Evolutionary conservation across 92 coral and sea anemone genomes (phyloP), one percentile per base, ranked within the genome.

Genomic region (Meandrina meandrites): DNA sequence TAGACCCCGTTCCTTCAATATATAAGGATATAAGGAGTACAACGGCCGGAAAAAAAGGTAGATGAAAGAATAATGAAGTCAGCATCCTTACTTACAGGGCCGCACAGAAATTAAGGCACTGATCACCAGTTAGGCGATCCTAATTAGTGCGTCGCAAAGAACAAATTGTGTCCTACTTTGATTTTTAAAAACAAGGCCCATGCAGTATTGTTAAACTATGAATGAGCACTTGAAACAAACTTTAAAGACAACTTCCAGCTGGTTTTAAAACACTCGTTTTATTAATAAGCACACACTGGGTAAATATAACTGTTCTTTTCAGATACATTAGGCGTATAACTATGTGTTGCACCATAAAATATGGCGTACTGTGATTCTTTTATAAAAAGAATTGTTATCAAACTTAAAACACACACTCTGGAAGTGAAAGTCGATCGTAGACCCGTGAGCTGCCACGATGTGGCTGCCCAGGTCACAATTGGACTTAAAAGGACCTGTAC

Each of bases 361-460:
- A 7, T 69, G 88, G 74, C 45, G 60, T 57, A 85, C 88, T 32
- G 37, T 60, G 51, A 15, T 36, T 85, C 88, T 85, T 85, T 85
- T 85, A 77, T 85, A 62, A 85, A 85, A 85, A 85, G 88, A 85
- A 85, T 14, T 18, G 0, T 60, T 85, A 76, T 57, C 36, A 74
- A 68, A 48, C 81, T 78, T 19, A 56, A 79, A 5, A 31, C 56
- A 31, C 77, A 48, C 86, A 62, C 84, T 72, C 78, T 48, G 73
- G 18, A 64, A 81, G 84, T 79, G 51, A 57, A 19, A 78, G 34
- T 15, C 18, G 18, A n/a, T 8, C 36, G 13, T 3, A 47, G 22
- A 77, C 64, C 35, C 11, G 62, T 51, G 8, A 77, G 60, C 31
- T 60, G 30, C 1, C 27, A 48, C 53, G 14, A 60, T 22, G 30